Evolutionary conservation across 2,113 vertebrate species (phyloP), one percentile per base, ranked within the genome.

Genomic region (Phaethon lepturus): DNA sequence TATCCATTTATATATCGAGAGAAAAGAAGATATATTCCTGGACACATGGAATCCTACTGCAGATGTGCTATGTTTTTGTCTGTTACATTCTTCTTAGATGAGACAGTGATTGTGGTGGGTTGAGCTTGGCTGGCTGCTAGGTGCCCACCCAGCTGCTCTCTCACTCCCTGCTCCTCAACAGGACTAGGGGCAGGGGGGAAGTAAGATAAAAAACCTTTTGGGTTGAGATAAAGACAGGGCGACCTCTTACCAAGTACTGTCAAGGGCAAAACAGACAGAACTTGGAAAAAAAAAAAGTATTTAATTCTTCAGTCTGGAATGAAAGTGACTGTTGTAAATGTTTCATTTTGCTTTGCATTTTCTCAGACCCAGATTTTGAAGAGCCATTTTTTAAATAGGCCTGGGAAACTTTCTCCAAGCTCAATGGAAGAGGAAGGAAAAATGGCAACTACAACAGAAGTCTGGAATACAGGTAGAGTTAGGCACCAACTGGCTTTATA

Each of bases 161-260:
- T 22, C 19, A n/a, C 26, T 67, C 8, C 11, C 22, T 3, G 1
- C 31, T 80, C 24, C 45, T 68, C 35, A 58, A 38, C 9, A 53
- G 9, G 26, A 47, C 23, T 59, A 11, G 11, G 14, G 10, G 4
- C 3, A 2, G 26, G 2, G 1, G 16, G 7, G 4, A 45, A 93
- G 35, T 28, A 64, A 45, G 23, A 31, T 18, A 10, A 75, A 80
- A 75, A 69, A 20, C 0, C 5, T 52, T 83, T 45, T 29, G 28
- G 17, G 3, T 29, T 78, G 17, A 67, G 23, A 12, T 38, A 44
- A 90, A n/a, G 18, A 75, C 7, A 50, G 10, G 35, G 17, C 78
- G 19, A 76, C 24, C 25, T 25, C 7, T 94, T 84, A 33, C 9
- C 22, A 40, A 16, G 42, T 80, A 18, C 29, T 52, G 6, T 44